These are phyloP conservation scores for Nephrocerus scutellatus DNA, from an alignment of 2,888 invertebrate genomes.

Conservation along the genomic window DNA sequence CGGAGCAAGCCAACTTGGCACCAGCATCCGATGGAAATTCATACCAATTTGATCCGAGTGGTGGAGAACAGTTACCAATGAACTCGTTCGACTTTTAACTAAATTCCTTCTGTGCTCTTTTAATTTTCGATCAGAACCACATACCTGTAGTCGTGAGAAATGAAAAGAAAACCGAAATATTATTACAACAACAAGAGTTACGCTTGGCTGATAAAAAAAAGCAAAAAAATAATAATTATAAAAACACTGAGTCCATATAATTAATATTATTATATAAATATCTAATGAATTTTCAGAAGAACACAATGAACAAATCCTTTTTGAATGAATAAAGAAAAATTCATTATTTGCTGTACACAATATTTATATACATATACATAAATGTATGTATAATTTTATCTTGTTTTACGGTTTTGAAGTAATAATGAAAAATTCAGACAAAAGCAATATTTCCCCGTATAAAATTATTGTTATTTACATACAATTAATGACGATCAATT, in stretches of 20 bases:
- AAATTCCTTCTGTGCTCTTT: slow-evolving; percentile 20
- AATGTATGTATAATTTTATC: no score
- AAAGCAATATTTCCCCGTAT: no score
- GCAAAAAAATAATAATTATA: slow-evolving; percentile 10
- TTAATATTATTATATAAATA: slow-evolving; percentile 19
- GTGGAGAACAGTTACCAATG: slow-evolving; percentile 48
- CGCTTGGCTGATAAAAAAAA: no score
- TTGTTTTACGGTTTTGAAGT: no score
- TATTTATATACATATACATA: slow-evolving; percentile 11
- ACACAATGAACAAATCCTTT: no score
- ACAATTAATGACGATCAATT: no score
- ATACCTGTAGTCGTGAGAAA: slow-evolving; percentile 10
- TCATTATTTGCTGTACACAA: no score
- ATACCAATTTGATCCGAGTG: slow-evolving; percentile 82
- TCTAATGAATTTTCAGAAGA: slow-evolving; percentile 21
- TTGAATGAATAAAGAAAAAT: no score
- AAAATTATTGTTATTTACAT: no score
- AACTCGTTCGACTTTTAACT: slow-evolving; percentile 43
- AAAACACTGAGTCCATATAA: slow-evolving; percentile 19
- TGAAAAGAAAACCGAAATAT: slow-evolving; percentile 11
- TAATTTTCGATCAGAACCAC: slow-evolving; percentile 10
- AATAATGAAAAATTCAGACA: no score
- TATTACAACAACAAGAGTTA: slow-evolving; percentile 3
- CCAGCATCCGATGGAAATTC: slow-evolving; percentile 69
- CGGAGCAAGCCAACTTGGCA: slow-evolving; percentile 52